A percentile compares a stretch with the other conserved stretches of the same genome.
Evolutionary conservation across 2,888 invertebrate species (phyloP).

Genomic region (Drosophila rellima): DNA sequence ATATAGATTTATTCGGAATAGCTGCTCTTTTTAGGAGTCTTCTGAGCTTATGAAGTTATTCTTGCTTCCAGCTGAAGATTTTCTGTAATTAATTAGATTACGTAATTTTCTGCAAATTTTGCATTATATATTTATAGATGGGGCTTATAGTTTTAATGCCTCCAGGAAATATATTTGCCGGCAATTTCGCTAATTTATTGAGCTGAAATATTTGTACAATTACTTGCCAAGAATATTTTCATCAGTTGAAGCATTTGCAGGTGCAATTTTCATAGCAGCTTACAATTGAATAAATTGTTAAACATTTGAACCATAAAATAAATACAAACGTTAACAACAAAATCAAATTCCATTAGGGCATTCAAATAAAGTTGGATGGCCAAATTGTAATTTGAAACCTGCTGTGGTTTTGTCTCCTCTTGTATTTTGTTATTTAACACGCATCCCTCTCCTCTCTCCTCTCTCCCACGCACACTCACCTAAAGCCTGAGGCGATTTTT

Average conservation of each 20-base stretch:
- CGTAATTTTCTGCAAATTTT: not conserved
- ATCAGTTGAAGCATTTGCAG: not conserved
- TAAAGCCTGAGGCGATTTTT: conserved; percentile 8
- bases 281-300: conserved; percentile 39
- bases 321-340: conserved; percentile 27
- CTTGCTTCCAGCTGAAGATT: not conserved
- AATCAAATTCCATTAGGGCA: conserved; percentile 54
- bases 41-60: not conserved
- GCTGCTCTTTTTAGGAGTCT: not conserved
- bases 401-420: conserved; percentile 40
- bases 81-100: not conserved
- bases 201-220: conserved; percentile 8
- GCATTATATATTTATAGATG: too few relatives aligned
- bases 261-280: not conserved
- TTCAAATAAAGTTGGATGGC: conserved; percentile 52
- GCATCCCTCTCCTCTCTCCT: not conserved
- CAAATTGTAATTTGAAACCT: conserved; percentile 50
- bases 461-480: conserved; percentile 14
- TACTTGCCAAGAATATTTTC: conserved; percentile 8
- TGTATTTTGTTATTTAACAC: not conserved
- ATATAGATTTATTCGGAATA: not conserved
- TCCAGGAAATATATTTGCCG: conserved; percentile 7
- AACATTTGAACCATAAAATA: conserved; percentile 37
- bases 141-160: too few relatives aligned
- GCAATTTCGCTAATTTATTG: conserved; percentile 11